Base-by-base conservation (phyloP, 2,113 vertebrate genomes). In the Passer montanus region DNA sequence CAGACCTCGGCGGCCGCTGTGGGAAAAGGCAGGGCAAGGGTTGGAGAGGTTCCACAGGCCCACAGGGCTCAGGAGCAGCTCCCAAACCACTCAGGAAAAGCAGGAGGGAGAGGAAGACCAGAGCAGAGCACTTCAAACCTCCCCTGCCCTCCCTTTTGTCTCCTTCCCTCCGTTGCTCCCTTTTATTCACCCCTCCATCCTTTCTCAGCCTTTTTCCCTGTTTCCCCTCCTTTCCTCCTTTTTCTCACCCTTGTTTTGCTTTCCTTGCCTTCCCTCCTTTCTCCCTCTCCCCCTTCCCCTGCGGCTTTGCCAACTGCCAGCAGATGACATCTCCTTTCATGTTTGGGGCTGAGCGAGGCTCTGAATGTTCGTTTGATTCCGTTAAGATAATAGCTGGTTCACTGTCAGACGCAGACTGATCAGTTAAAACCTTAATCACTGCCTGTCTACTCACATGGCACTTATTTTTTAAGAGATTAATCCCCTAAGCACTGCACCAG, bases 351-450 rank as follows among this genome's bases (percentile, higher is more conserved):
- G 98, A 98, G 99, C 98, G 46, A 98, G 98, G 99, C 99, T 99
- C 99, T 99, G 99, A 99, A 99, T 98, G 98, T 98, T 98, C 98
- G 99, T 99, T 99, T 99, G 99, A 99, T 99, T 99, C 99, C 98
- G 98, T 99, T 99, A 99, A 99, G 99, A 99, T 99, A 99, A 99
- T 99, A 99, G 99, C 99, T 99, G 98, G 99, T 99, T 99, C 98
- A 98, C 99, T 99, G 99, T 99, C 99, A 99, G 99, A 98, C 97
- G 98, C 98, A 97, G 99, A 99, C 99, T 99, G 99, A 99, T 99
- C 99, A 99, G 98, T 99, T 99, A 99, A 99, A 99, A 99, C 99
- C 99, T 99, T 99, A 99, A 99, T 99, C 99, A 99, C 99, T 98
- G 99, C 99, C 99, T 99, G 99, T 99, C 99, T 99, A 99, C 99